A percentile compares a stretch with the other conserved stretches of the same genome.
These are phyloP conservation scores for Amazonetta brasiliensis DNA, from an alignment of 2,797 vertebrate species.

Conservation along the genomic window DNA sequence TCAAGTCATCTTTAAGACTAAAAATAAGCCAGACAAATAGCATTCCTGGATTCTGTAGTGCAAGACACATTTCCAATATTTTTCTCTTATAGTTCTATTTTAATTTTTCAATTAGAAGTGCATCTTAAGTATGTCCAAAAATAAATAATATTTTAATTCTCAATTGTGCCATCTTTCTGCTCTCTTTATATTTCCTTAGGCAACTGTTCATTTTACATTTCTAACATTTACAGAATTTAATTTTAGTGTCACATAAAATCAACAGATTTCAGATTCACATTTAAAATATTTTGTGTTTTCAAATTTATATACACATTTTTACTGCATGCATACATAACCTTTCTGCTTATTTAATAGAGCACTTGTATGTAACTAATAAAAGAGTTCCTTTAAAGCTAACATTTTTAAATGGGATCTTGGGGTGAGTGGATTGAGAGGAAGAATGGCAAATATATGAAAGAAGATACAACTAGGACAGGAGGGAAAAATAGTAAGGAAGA, in stretches of 20 bases:
- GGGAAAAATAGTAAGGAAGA: background rate
- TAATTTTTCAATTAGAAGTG: background rate
- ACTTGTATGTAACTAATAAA: background rate
- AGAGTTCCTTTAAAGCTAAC: background rate
- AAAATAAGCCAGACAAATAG: constrained; percentile 4
- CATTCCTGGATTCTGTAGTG: background rate
- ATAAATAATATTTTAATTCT: background rate
- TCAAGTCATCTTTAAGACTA: background rate
- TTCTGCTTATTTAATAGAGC: background rate
- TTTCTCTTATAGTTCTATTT: background rate
- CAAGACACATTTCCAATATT: background rate
- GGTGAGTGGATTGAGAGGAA: background rate
- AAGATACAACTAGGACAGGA: background rate
- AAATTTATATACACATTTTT: background rate
- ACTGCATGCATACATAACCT: background rate
- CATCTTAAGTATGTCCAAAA: background rate
- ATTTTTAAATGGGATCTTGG: background rate
- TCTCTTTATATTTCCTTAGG: background rate
- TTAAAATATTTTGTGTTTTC: background rate
- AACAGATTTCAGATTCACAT: background rate
- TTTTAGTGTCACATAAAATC: background rate
- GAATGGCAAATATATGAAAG: background rate
- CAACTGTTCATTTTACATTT: background rate
- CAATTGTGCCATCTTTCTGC: background rate
- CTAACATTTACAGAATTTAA: background rate